Base-by-base conservation (phyloP, 2,888 invertebrate genomes). In the Sarcophaga subvicina region DNA sequence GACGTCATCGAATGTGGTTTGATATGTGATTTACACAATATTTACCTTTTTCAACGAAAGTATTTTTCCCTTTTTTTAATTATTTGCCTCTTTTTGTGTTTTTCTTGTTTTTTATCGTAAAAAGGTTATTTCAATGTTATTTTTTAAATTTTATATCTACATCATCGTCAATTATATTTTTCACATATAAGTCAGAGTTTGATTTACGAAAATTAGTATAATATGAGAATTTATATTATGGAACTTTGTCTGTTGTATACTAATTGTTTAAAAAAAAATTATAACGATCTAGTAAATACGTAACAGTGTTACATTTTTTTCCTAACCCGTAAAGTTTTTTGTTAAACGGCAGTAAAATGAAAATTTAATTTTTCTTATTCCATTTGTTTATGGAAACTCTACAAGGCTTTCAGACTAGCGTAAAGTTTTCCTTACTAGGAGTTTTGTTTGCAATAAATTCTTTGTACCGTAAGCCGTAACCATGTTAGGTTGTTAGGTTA, bases 111-210 rank as follows among this genome's bases (percentile, higher is more conserved):
- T 77, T n/a, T 59, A n/a, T 59, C 5, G n/a, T 59, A 37, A 62
- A 54, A 71, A 78, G 72, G 77, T 83, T 77, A 71, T 67, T 83
- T 83, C 25, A 83, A 83, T 62, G 77, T 66, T 83, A 67, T 78
- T 83, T 73, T 75, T 75, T 17, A 60, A 17, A 47, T 10, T 27
- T 49, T 12, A 10, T 14, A 60, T 22, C 14, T 49, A 11, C 14
- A 49, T 12, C 49, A 0, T 14, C 14, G 49, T 49, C 17, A 14
- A 17, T 54, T 25, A 14, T 45, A 60, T 45, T 59, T 49, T 67
- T 73, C 25, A 3, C 47, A 59, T 67, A 70, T 77, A 45, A 73
- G 47, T 17, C 12, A 45, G 67, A 45, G 63, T 67, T 83, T 72
- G 73, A 78, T 78, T 69, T 60, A 66, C 37, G 22, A 47, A 47